Evolutionary conservation across 2,797 vertebrate species (phyloP), one percentile per base, ranked within the genome.

Genomic region (Enteromius radiatus): DNA sequence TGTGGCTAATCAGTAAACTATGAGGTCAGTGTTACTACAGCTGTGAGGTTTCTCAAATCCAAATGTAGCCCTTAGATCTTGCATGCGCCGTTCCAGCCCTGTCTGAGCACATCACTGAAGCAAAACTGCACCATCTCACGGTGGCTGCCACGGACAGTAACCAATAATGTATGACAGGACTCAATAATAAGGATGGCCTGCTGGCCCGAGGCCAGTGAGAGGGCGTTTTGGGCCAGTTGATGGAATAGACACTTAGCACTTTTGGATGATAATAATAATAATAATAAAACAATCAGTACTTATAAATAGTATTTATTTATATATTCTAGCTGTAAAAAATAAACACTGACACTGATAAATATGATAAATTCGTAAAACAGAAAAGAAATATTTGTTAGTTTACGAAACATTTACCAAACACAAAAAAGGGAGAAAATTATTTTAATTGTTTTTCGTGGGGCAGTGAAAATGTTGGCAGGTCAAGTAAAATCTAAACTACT

Each of bases 1-100:
- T 54, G 15, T 15, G 21, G 63, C 59, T 52, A 64, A 21, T 65
- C 68, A 52, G 6, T 10, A 49, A 73, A 64, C 21, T 38, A 74
- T 19, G 5, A 64, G 36, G 73, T 76, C 23, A 31, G 19, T 68
- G 63, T 82, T 68, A 67, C 47, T 21, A 36, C 33, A 76, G 63
- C 7, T 45, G 33, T 56, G 63, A 56, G 41, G 61, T 54, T 82
- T 70, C 52, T 43, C 31, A 81, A 23, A 65, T 15, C 1, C 45
- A 75, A 75, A 67, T 8, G 23, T 11, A 64, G 64, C 2, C 43
- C 31, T 78, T 15, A 28, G 15, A 56, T 69, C 47, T 26, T 28
- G 64, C 54, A 73, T n/a, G 28, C 56, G 19, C 3, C n/a, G 0
- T n/a, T 54, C n/a, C 33, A 67, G 31, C 47, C 7, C 56, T 52